A percentile compares a stretch with the other conserved stretches of the same genome.
These are phyloP conservation scores for Perithous albicinctus DNA, from an alignment of 2,888 invertebrate species.

Conservation along the genomic window DNA sequence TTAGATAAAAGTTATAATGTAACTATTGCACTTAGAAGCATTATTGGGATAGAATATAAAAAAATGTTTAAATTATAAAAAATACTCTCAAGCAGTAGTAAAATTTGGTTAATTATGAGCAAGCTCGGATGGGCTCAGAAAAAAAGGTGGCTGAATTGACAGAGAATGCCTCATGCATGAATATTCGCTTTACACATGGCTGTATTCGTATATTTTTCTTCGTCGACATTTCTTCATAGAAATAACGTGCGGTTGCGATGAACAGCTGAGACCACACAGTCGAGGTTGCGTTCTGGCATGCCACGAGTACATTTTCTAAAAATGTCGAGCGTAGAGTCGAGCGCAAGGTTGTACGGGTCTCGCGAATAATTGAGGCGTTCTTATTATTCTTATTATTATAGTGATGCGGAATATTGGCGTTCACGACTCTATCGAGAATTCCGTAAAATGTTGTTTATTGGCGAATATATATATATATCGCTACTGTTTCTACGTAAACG, in stretches of 20 bases:
- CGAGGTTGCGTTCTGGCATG: not conserved
- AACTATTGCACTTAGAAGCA: too few species aligned
- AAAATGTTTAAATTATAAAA: too few species aligned
- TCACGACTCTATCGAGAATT: not conserved
- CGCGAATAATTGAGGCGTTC: not conserved
- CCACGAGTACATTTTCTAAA: not conserved
- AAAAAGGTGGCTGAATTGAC: too few species aligned
- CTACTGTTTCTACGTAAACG: not conserved
- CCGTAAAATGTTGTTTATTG: not conserved
- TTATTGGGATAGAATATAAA: too few species aligned
- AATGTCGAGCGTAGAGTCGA: not conserved
- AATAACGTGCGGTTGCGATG: slow-evolving; percentile 3
- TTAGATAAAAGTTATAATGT: too few species aligned
- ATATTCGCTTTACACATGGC: not conserved
- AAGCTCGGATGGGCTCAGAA: too few species aligned
- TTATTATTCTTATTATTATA: slow-evolving; percentile 22
- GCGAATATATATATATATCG: too few species aligned
- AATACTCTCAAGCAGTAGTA: too few species aligned
- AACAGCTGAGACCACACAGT: too few species aligned
- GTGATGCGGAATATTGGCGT: not conserved
- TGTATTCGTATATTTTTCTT: slow-evolving; percentile 15
- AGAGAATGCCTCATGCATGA: too few species aligned
- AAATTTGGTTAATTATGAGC: too few species aligned
- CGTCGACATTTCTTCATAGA: slow-evolving; percentile 19
- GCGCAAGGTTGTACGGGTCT: slow-evolving; percentile 23